phyloP scores from a whole-genome alignment of 2,113 vertebrate genomes.

The Tringa solitaria region DNA sequence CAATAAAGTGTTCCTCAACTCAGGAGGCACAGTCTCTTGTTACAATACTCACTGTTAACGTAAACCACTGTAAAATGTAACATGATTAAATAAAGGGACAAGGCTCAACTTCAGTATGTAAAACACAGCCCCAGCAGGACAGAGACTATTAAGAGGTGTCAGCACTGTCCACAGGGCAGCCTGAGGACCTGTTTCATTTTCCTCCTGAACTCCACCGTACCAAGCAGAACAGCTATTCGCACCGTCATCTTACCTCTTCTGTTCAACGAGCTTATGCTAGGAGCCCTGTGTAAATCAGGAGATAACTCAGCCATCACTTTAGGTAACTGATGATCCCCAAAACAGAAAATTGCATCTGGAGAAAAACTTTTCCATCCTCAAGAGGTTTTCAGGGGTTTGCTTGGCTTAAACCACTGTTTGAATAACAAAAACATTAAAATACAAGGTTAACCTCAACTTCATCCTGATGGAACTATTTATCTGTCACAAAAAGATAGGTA shows the following conservation, averaged over 20 bases:
- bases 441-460: constrained; percentile 28
- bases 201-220: accelerated
- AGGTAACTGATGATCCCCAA: background rate
- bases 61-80: constrained; percentile 11
- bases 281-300: background rate
- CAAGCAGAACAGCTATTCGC: background rate
- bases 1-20: background rate
- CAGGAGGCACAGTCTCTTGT: constrained; percentile 16
- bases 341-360: background rate
- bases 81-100: background rate
- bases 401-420: background rate
- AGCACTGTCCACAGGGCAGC: background rate
- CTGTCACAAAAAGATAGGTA: constrained; percentile 35
- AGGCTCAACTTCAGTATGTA: background rate
- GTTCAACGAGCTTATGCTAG: background rate
- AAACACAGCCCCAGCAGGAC: background rate
- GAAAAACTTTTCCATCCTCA: background rate
- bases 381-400: background rate
- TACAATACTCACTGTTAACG: constrained; percentile 17
- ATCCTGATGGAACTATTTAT: constrained; percentile 43
- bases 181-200: background rate
- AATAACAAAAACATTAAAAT: constrained; percentile 33
- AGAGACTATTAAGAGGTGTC: background rate
- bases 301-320: background rate
- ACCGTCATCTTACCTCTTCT: background rate